Evolutionary conservation across 2,888 invertebrate species (phyloP).

Genomic region (Caenorhabditis becei): DNA sequence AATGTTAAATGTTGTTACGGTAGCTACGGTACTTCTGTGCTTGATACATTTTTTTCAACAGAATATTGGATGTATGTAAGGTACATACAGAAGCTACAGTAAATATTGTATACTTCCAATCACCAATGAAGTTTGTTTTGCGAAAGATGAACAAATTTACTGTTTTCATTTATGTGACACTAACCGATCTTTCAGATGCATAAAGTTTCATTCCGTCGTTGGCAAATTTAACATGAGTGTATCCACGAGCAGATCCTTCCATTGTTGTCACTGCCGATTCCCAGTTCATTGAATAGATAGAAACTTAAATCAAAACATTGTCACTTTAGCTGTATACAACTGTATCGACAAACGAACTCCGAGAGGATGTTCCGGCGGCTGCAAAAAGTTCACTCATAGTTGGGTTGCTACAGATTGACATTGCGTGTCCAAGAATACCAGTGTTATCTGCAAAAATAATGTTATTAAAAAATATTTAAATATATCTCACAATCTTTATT

Average conservation of each 20-base stretch:
- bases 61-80: no score
- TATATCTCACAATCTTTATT: slow-evolving; percentile 39
- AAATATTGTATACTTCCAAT: no score
- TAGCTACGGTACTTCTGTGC: no score
- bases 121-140: no score
- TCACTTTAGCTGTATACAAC: not conserved
- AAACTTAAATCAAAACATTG: slow-evolving; percentile 5
- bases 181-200: slow-evolving; percentile 51
- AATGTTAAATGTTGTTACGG: no score
- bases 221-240: slow-evolving; percentile 41
- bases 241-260: slow-evolving; percentile 33
- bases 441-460: slow-evolving; percentile 24
- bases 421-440: slow-evolving; percentile 33
- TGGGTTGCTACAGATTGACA: slow-evolving; percentile 39
- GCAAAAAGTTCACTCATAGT: slow-evolving; percentile 41
- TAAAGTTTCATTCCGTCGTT: slow-evolving; percentile 41
- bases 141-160: not conserved
- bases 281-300: slow-evolving; percentile 39
- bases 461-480: not conserved
- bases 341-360: not conserved
- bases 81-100: no score
- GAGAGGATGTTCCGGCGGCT: slow-evolving; percentile 24
- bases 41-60: no score
- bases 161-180: no score
- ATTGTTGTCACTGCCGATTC: slow-evolving; percentile 36